Evolutionary conservation across 1,140 invertebrate genomes (phyloP), one percentile per base, ranked within the genome.

Genomic region (Drosophila bocki): DNA sequence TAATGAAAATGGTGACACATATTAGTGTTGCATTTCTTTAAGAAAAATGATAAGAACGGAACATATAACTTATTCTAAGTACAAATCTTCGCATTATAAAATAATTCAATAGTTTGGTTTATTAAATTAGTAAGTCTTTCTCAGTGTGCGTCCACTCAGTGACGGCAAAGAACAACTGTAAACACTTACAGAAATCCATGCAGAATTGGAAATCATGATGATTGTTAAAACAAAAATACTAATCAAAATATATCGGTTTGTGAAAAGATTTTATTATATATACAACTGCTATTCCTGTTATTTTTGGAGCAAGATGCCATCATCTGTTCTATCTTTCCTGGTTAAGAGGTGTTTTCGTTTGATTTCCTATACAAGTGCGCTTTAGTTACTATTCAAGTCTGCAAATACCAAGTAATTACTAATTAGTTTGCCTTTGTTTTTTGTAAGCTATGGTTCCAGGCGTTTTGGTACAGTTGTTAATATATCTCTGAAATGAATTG

Each of bases 11-110:
- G 15, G 44, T 17, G 22, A 12, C 26, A 51, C 15, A 9, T 51
- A 3, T 63, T 64, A 22, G 22, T 22, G 22, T 26, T 26, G 35
- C 39, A 60, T 15, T 50, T 45, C 45, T 29, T 42, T 42, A 50
- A 17, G 15, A 17, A 48, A 39, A 17, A 8, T 8, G 53, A 65
- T 45, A 9, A n/a, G 22, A n/a, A 29, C 26, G 5, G 5, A 29
- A 29, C 5, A 0, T 6, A 13, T 15, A n/a, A n/a, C n/a, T n/a
- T n/a, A 15, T 35, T 19, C 26, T 39, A 12, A 17, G 42, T 39
- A 39, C 29, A 33, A 7, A 33, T 7, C 3, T 11, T 17, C 35
- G n/a, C 9, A 51, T 1, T 50, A 6, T 17, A 2, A 17, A 45
- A 45, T 19, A 19, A 19, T n/a, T 50, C 0, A 29, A n/a, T 29